phyloP scores from a whole-genome alignment of 2,113 vertebrate genomes.

The Chaetops frenatus region DNA sequence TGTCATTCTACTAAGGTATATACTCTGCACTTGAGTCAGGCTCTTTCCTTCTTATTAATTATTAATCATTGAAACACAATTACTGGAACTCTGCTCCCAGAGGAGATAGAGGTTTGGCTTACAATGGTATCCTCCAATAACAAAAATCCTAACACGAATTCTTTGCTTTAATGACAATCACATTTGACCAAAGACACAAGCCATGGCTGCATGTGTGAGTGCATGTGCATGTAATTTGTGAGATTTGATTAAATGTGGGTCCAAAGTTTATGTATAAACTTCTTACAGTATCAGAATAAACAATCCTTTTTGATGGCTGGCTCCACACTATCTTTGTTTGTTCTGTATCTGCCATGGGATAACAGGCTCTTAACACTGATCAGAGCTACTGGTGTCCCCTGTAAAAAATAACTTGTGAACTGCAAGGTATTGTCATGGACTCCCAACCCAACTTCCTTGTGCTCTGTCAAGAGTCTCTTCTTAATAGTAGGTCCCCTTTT shows the following conservation, averaged over 20 bases:
- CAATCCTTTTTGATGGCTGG: neutral
- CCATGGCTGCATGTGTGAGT: fast-evolving
- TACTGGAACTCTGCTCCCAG: neutral
- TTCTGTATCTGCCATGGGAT: neutral
- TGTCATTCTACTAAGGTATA: neutral
- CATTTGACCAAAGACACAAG: neutral
- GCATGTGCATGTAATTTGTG: neutral
- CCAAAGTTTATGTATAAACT: neutral
- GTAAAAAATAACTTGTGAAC: neutral
- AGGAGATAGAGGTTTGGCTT: neutral
- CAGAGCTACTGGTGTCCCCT: neutral
- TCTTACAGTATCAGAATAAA: neutral
- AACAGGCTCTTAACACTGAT: neutral
- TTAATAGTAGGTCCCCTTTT: neutral
- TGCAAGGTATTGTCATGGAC: neutral
- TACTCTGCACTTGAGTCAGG: neutral
- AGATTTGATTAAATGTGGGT: neutral
- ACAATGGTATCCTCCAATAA: neutral
- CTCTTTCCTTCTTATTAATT: neutral
- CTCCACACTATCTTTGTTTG: neutral
- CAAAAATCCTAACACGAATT: neutral
- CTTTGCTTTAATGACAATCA: neutral
- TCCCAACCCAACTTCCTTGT: neutral
- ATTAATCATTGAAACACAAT: neutral
- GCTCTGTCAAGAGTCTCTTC: neutral